Base-by-base conservation (phyloP, 2,888 invertebrate genomes). In the Cetonia aurata region DNA sequence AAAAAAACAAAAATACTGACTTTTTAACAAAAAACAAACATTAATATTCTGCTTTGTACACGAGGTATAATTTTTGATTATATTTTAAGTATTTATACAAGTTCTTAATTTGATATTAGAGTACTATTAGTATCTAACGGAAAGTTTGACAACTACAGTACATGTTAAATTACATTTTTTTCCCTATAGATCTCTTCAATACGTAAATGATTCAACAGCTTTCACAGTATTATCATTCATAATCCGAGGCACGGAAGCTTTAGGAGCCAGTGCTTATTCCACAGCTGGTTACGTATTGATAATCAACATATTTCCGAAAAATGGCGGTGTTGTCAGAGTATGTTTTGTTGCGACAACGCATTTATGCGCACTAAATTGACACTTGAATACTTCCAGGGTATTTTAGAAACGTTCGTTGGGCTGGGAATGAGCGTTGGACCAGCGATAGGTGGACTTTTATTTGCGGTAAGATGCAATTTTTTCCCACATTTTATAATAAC, bases 241-340 rank as follows among this genome's bases (percentile, higher is more conserved):
- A 68, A 90, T 93, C 42, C 87, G 93, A 70, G 90, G 91, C 3
- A 84, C 93, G 72, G 93, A 93, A 83, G 94, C 93, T 0, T 81
- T 93, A 0, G 94, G 93, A 0, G 91, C 92, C 3, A 91, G 93
- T 77, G 92, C 92, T 0, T 93, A 91, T 82, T 90, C 92, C 8
- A 94, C 93, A 0, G 92, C 93, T n/a, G 91, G 92, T 80, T 93
- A 92, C 79, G 92, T 93, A 53, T 92, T 92, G 79, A 91, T 93
- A 8, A 91, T 93, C 42, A 90, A 92, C 80, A 87, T 90, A 9
- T 94, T 93, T 82, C 93, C 93, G 0, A 89, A 92, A 77, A 90
- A 89, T 79, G 91, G 93, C 48, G 91, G 93, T 67, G 89, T 92
- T 1, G 92, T 93, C 60, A 86, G 94, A 79, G 90, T 89, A 83